Evolutionary conservation across 1,140 invertebrate species (phyloP).

Genomic region (Delia radicum): DNA sequence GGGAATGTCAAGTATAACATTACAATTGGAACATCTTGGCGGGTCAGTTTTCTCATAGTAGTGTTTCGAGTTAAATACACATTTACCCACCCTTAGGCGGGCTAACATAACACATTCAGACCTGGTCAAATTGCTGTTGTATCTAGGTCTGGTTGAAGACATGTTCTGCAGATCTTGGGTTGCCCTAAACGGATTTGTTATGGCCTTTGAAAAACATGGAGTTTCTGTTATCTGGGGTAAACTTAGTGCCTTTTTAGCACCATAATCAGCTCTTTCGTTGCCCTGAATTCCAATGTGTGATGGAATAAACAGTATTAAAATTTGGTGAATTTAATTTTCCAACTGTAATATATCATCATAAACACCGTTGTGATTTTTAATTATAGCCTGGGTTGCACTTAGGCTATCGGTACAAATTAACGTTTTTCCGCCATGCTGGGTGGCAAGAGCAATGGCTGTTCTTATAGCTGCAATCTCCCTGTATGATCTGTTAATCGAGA

Average conservation of each 20-base stretch:
- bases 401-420: neutral
- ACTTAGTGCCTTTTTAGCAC: neutral
- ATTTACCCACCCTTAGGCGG: neutral
- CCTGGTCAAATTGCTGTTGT: neutral
- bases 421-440: neutral
- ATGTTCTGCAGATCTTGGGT: neutral
- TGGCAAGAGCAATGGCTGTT: neutral
- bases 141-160: neutral
- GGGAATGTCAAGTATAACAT: neutral
- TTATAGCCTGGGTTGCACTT: neutral
- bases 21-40: neutral
- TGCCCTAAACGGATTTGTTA: neutral
- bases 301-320: conserved; percentile 15
- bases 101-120: neutral
- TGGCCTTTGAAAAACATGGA: neutral
- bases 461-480: neutral
- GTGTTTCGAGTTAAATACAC: neutral
- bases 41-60: neutral
- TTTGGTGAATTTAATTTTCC: neutral
- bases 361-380: neutral
- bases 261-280: neutral
- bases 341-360: neutral
- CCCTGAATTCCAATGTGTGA: neutral
- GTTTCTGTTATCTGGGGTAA: neutral
- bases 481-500: neutral